A percentile compares a stretch with the other conserved stretches of the same genome.
Conservation (phyloP, 2,113 vertebrate species). For the Candoia aspera region DNA sequence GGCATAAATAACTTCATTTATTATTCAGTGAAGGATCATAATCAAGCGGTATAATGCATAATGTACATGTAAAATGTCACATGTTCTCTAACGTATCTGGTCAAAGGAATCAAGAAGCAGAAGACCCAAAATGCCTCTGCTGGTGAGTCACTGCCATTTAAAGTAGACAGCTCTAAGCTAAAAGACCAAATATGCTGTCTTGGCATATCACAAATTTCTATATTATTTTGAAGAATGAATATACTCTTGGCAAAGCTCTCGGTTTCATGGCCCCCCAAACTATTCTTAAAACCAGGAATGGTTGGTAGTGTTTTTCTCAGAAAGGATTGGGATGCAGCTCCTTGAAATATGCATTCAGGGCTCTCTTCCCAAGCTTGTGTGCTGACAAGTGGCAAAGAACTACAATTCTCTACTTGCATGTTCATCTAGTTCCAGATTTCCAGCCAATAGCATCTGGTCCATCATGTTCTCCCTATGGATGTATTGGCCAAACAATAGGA, state of each 20-base stretch:
- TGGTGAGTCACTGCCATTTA: background rate
- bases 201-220: background rate
- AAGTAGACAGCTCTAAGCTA: background rate
- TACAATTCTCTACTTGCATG: conserved; percentile 57
- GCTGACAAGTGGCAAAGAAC: conserved; percentile 55
- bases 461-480: conserved; percentile 55
- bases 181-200: background rate
- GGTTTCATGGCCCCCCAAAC: conserved; percentile 11
- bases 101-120: background rate
- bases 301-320: conserved; percentile 6
- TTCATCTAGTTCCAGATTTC: conserved; percentile 64
- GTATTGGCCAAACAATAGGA: conserved; percentile 64
- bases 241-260: background rate
- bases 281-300: background rate
- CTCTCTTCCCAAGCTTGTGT: conserved; percentile 27
- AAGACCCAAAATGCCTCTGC: background rate
- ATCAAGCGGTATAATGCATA: background rate
- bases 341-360: conserved; percentile 1
- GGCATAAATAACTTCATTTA: background rate
- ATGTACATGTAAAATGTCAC: background rate
- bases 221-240: background rate
- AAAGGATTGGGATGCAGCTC: background rate
- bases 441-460: conserved; percentile 58
- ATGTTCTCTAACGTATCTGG: background rate
- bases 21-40: background rate